Evolutionary conservation across 2,888 invertebrate species (phyloP).

Genomic region (Cerceris ruficornis): DNA sequence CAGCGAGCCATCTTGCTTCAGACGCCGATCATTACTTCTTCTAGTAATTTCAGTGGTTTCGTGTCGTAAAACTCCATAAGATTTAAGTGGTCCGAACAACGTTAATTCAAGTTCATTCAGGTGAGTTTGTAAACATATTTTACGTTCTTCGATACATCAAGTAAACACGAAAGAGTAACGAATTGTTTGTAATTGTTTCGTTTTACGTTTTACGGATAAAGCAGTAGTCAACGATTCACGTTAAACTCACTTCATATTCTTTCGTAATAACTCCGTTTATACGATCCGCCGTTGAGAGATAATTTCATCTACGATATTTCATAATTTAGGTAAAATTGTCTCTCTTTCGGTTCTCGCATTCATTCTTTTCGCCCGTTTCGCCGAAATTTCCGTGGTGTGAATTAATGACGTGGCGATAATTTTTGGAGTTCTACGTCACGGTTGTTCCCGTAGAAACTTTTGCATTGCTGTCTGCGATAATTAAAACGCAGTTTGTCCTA

Average conservation of each 20-base stretch:
- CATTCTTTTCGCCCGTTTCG: background rate
- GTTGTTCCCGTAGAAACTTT: background rate
- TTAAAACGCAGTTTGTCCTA: background rate
- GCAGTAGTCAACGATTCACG: background rate
- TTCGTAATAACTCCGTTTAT: background rate
- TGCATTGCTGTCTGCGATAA: background rate
- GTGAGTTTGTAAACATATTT: slow-evolving; percentile 52
- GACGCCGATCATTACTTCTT: slow-evolving; percentile 72
- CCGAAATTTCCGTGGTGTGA: background rate
- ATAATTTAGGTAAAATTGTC: background rate
- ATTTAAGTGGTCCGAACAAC: slow-evolving; percentile 31
- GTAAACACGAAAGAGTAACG: slow-evolving; percentile 20
- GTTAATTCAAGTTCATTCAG: slow-evolving; percentile 51
- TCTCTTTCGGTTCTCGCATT: too few species aligned
- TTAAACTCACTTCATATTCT: slow-evolving; percentile 5
- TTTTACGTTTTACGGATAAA: slow-evolving; percentile 20
- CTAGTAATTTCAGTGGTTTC: slow-evolving; percentile 56
- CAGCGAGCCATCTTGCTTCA: slow-evolving; percentile 65
- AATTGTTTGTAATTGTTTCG: slow-evolving; percentile 39
- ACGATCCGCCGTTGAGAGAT: background rate
- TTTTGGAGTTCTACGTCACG: slow-evolving; percentile 24
- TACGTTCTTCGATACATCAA: slow-evolving; percentile 20
- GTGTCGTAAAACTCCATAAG: slow-evolving; percentile 44
- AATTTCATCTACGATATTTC: background rate
- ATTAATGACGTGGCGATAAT: slow-evolving; percentile 37